Conservation (phyloP, 92 coral and sea anemone species). For the Epizoanthus stellaris region DNA sequence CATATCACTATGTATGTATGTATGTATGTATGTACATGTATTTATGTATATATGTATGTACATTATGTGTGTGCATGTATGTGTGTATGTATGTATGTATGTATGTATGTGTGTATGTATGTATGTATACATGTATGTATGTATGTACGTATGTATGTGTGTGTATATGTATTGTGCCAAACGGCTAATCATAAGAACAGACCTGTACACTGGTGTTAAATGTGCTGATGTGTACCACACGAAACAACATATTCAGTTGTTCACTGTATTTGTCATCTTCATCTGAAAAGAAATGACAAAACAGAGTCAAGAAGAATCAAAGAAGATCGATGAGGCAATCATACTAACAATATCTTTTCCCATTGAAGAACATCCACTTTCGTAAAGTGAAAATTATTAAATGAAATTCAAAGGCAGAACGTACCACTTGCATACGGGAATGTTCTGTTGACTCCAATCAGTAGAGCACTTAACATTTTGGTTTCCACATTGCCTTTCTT, state of each 20-base stretch:
- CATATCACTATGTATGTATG: no score
- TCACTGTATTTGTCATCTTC: constrained; percentile 90
- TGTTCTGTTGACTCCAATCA: constrained; percentile 97
- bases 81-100: no score
- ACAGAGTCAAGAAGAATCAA: no score
- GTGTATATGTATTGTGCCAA: neutral
- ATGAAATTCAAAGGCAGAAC: neutral
- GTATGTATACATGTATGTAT: neutral
- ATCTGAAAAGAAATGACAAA: constrained; percentile 53
- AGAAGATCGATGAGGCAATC: neutral
- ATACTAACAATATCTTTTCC: neutral
- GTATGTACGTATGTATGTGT: neutral
- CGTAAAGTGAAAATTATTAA: neutral
- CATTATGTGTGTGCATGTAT: no score
- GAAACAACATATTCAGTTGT: constrained; percentile 84
- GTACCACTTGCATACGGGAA: constrained; percentile 92
- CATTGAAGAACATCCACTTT: neutral
- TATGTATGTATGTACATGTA: no score
- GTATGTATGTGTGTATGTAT: no score
- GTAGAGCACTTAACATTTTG: constrained; percentile 94
- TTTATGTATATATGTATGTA: no score
- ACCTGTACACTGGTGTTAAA: constrained; percentile 98
- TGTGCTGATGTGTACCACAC: constrained; percentile 86
- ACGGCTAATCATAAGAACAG: neutral
- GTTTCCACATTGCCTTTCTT: constrained; percentile 90